Base-by-base conservation (phyloP, 2,797 vertebrate species). In the Gymnothorax reevesii region DNA sequence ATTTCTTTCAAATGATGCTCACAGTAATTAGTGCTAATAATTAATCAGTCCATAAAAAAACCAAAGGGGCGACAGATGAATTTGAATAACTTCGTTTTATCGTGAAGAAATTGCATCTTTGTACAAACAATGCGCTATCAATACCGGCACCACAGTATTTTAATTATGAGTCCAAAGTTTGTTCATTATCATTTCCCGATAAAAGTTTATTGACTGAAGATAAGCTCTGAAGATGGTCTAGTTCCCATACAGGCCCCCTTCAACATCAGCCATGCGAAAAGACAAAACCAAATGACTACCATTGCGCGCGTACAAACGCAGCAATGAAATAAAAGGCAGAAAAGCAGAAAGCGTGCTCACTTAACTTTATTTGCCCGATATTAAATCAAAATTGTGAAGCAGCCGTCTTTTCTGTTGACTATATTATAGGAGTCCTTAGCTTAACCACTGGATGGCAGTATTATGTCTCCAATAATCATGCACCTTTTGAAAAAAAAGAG, bases 371-470 rank as follows among this genome's bases (percentile, higher is more conserved):
- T 42, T 77, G 75, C 15, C 15, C 33, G 13, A 27, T 12, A 27
- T 2, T 73, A 33, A 17, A 55, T 80, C 77, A 60, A 22, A 22
- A 69, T 69, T 69, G 64, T 42, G 33, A 42, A 42, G 33, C 33
- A 42, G 33, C 33, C 2, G 33, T 42, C 33, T 42, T 42, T 42
- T 42, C 33, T 42, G 2, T n/a, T n/a, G n/a, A n/a, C n/a, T 42
- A 42, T 42, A 42, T 42, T 42, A 42, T 42, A 42, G 33, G 33
- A 42, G 33, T 42, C 33, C 33, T 42, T 42, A 42, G 33, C 33
- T 42, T 42, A 54, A 54, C 82, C 86, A 57, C 82, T 77, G 83
- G 86, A 69, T 83, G 86, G 66, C 86, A 77, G 82, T 71, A 75
- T 71, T 25, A 69, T 82, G 75, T 75, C 33, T 71, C 55, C 33